phyloP scores from a whole-genome alignment of 2,113 vertebrate species.

The Lota lota region DNA sequence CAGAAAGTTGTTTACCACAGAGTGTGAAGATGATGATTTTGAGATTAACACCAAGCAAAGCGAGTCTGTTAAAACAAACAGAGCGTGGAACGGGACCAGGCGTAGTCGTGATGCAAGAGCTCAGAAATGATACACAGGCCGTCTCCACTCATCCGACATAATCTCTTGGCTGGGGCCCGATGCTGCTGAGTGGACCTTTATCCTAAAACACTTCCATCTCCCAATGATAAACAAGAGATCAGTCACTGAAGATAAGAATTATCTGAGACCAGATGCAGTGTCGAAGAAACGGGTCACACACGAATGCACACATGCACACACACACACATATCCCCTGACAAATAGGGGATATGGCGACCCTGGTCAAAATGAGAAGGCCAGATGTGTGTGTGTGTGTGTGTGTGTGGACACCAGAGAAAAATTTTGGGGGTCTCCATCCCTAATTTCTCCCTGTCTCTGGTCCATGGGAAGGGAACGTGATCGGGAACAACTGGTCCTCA shows the following conservation, averaged over 20 bases:
- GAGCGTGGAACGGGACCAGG: conserved; percentile 23
- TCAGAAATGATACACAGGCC: conserved; percentile 55
- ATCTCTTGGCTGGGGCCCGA: conserved; percentile 36
- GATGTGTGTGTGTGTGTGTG: no score
- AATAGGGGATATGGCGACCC: no score
- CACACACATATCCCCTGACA: no score
- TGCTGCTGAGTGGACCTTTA: conserved; percentile 30
- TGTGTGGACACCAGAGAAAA: conserved; percentile 21
- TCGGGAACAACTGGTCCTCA: conserved; percentile 56
- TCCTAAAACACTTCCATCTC: conserved; percentile 36
- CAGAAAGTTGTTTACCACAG: conserved; percentile 32
- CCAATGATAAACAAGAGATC: conserved; percentile 45
- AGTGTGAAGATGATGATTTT: conserved; percentile 23
- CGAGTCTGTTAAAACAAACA: conserved; percentile 63
- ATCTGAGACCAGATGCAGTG: conserved; percentile 23
- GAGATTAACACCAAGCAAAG: conserved; percentile 46
- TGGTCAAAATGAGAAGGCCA: no score
- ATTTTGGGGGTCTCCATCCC: conserved; percentile 8
- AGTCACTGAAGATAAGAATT: conserved; percentile 13
- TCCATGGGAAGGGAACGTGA: conserved; percentile 28
- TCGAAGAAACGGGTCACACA: neutral
- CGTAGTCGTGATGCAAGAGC: conserved; percentile 38
- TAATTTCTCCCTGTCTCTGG: conserved; percentile 7
- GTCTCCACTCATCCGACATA: conserved; percentile 41
- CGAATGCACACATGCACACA: no score